phyloP scores from a whole-genome alignment of 2,888 invertebrate genomes.

The Drosophila silvestris region DNA sequence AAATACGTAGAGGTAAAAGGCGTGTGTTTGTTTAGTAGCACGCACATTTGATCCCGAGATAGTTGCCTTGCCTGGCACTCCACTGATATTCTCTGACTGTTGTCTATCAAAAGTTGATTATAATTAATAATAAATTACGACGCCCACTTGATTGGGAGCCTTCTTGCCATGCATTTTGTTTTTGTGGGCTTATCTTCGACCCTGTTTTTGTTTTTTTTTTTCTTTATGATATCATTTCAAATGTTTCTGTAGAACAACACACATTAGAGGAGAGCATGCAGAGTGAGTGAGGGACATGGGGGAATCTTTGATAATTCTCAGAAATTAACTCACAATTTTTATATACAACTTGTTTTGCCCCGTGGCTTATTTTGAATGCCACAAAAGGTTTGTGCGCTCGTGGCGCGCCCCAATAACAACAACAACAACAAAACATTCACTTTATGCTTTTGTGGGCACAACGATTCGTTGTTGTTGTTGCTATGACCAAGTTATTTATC shows the following conservation, averaged over 20 bases:
- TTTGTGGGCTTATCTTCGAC: slow-evolving; percentile 55
- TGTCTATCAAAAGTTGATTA: slow-evolving; percentile 65
- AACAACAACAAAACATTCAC: slow-evolving; percentile 66
- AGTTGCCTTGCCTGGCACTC: slow-evolving; percentile 6
- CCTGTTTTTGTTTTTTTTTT: slow-evolving; percentile 20
- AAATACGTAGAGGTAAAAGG: slow-evolving; percentile 27
- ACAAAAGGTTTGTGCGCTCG: slow-evolving; percentile 71
- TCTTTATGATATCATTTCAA: slow-evolving; percentile 61
- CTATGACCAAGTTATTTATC: slow-evolving; percentile 66
- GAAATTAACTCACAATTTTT: slow-evolving; percentile 82
- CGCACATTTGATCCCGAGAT: slow-evolving; percentile 69
- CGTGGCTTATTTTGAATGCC: slow-evolving; percentile 71
- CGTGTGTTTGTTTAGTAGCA: slow-evolving; percentile 68
- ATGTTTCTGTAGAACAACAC: slow-evolving; percentile 69
- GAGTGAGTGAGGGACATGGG: slow-evolving; percentile 3
- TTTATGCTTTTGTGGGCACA: slow-evolving; percentile 55
- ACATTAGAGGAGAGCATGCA: slow-evolving; percentile 32
- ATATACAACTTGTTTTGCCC: slow-evolving; percentile 71
- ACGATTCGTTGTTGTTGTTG: slow-evolving; percentile 36
- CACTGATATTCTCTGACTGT: slow-evolving; percentile 24
- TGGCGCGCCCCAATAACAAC: slow-evolving; percentile 70
- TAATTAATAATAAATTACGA: slow-evolving; percentile 70
- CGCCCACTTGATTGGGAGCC: slow-evolving; percentile 58
- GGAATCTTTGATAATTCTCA: slow-evolving; percentile 72
- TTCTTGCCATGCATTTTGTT: slow-evolving; percentile 30